Percentiles rank a stretch among this genome's conserved stretches.
These are phyloP conservation scores for Drosophila azteca DNA, from an alignment of 1,140 invertebrate genomes.

Conservation along the genomic window DNA sequence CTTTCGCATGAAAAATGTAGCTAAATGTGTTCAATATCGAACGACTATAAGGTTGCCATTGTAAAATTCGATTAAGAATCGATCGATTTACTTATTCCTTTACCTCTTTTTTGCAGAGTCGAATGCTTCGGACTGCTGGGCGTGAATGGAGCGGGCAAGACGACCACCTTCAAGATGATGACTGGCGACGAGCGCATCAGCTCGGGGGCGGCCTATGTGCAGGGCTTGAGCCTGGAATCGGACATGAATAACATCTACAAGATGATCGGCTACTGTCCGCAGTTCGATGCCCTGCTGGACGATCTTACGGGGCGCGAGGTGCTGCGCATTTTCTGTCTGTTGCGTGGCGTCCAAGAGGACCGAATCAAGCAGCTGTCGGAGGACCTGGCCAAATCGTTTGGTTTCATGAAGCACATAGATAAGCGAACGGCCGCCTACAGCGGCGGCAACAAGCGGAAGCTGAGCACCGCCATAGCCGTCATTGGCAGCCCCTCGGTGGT, in stretches of 20 bases:
- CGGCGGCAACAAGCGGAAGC: conserved; percentile 97
- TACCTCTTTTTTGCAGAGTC: conserved; percentile 79
- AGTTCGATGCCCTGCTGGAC: conserved; percentile 92
- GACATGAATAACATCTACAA: conserved; percentile 86
- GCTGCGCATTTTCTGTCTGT: conserved; percentile 88
- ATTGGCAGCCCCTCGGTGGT: conserved; percentile 95
- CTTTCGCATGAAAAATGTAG: too few species aligned
- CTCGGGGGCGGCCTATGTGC: conserved; percentile 85
- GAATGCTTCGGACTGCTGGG: conserved; percentile 97
- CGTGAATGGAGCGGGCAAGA: conserved; percentile 94
- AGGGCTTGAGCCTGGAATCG: conserved; percentile 85
- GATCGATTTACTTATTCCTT: background rate
- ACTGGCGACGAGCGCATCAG: conserved; percentile 90
- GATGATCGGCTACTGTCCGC: conserved; percentile 91
- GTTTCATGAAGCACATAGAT: conserved; percentile 84
- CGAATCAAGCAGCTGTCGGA: conserved; percentile 83
- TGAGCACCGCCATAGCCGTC: conserved; percentile 96
- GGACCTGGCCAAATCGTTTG: conserved; percentile 83
- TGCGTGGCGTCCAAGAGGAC: conserved; percentile 88
- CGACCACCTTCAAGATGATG: conserved; percentile 94
- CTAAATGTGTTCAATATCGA: too few species aligned
- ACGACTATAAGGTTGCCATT: too few species aligned
- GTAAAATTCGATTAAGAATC: too few species aligned
- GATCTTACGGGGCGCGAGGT: conserved; percentile 92
- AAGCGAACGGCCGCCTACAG: conserved; percentile 88